These are phyloP conservation scores for Thera obeliscata DNA, from an alignment of 2,888 invertebrate species.

Conservation along the genomic window DNA sequence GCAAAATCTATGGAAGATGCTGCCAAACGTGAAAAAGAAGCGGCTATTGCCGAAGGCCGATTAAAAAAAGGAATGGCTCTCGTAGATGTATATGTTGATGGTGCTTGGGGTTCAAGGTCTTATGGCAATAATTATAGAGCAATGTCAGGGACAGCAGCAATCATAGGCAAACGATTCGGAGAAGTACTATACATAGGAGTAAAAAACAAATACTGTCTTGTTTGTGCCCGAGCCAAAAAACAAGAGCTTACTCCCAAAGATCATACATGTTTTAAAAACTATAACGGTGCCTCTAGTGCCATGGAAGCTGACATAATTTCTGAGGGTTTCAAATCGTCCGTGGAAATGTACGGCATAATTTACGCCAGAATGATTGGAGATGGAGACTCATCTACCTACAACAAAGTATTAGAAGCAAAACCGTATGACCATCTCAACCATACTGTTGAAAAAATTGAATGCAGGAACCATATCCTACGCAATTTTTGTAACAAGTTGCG, in stretches of 20 bases:
- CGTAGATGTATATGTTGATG: conserved; percentile 2
- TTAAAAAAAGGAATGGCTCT: neutral
- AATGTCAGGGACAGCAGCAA: neutral
- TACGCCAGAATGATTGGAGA: neutral
- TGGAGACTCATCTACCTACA: neutral
- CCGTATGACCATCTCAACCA: neutral
- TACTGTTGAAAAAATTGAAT: conserved; percentile 1
- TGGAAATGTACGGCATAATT: neutral
- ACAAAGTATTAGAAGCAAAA: neutral
- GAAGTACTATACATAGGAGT: neutral
- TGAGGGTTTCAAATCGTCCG: neutral
- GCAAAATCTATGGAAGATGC: neutral
- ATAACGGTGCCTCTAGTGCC: neutral
- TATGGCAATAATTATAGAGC: conserved; percentile 1
- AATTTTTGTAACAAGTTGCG: neutral
- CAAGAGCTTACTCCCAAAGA: neutral
- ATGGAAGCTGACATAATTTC: neutral
- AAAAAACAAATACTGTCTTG: neutral
- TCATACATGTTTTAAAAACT: neutral
- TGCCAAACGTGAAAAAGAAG: neutral
- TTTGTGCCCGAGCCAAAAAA: neutral
- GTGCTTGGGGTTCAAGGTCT: neutral
- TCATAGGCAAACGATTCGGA: neutral
- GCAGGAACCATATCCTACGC: neutral
- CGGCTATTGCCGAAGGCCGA: neutral